Percentiles rank a stretch among this genome's conserved stretches.
Conservation (phyloP, 2,113 vertebrate genomes). For the Tympanuchus pallidicinctus region DNA sequence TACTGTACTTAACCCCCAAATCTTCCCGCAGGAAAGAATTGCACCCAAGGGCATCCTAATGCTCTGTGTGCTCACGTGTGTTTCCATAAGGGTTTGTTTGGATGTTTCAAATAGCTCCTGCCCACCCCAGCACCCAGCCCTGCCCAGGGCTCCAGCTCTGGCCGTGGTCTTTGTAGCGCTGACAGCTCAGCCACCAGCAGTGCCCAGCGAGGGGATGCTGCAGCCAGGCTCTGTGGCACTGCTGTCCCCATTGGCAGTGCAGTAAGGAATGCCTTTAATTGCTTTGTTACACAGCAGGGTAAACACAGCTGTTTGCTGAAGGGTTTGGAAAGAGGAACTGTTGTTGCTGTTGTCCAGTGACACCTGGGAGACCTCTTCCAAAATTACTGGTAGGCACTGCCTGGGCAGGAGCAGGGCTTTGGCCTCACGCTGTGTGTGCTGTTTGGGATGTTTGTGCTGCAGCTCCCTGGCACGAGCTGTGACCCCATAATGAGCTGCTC, state of each 20-base stretch:
- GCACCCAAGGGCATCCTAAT: neutral
- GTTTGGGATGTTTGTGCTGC: neutral
- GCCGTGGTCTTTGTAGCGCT: too few relatives aligned
- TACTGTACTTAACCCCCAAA: neutral
- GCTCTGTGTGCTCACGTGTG: accelerated
- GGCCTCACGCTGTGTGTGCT: accelerated
- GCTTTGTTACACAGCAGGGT: accelerated
- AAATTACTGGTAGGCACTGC: neutral
- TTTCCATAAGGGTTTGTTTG: neutral
- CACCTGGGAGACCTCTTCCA: neutral
- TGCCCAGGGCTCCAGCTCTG: too few relatives aligned
- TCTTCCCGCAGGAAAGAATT: neutral
- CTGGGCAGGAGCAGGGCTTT: neutral
- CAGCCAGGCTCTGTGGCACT: too few relatives aligned
- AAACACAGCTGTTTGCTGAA: neutral
- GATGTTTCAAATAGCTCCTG: neutral
- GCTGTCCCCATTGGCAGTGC: too few relatives aligned
- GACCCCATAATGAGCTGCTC: accelerated
- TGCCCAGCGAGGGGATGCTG: too few relatives aligned
- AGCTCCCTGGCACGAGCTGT: neutral
- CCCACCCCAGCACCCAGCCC: accelerated
- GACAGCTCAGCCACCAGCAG: too few relatives aligned
- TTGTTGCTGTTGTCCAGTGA: accelerated
- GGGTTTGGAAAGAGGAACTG: neutral
- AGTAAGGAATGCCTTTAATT: accelerated